Conservation (phyloP, 1,140 invertebrate species). For the Drosophila sproati region DNA sequence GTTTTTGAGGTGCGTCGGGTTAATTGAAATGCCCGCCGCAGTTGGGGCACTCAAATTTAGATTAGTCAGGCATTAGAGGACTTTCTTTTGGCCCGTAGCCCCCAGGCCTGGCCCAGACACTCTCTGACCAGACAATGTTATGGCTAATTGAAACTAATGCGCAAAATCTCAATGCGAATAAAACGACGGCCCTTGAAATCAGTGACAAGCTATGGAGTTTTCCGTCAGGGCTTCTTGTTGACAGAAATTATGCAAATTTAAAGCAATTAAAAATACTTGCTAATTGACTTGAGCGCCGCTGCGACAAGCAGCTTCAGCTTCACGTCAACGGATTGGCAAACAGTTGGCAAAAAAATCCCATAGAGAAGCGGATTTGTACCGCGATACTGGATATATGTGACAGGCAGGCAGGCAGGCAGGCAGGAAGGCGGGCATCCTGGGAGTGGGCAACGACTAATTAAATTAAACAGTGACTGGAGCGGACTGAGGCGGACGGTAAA, state of each 20-base stretch:
- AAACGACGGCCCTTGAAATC: background rate
- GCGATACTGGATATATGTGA: conserved; percentile 33
- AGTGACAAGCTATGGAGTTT: background rate
- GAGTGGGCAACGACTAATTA: conserved; percentile 61
- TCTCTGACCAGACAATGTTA: conserved; percentile 50
- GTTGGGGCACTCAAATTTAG: conserved; percentile 35
- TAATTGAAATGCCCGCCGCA: conserved; percentile 75
- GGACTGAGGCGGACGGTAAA: conserved; percentile 47
- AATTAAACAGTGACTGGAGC: conserved; percentile 76
- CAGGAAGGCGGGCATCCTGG: conserved; percentile 9
- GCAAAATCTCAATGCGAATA: conserved; percentile 46
- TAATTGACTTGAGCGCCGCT: conserved; percentile 73
- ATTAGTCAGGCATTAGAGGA: conserved; percentile 59
- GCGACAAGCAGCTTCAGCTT: conserved; percentile 37
- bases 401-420: conserved; percentile 7
- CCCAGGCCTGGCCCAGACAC: background rate
- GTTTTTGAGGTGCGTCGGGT: conserved; percentile 73
- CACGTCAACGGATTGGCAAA: conserved; percentile 63
- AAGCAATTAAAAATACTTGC: conserved; percentile 81
- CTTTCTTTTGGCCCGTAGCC: conserved; percentile 28
- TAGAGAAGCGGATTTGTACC: conserved; percentile 39
- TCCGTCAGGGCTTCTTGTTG: conserved; percentile 53
- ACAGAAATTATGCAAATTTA: conserved; percentile 81
- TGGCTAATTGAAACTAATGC: conserved; percentile 71
- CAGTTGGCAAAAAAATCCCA: conserved; percentile 51